These are phyloP conservation scores for Psittacula derbiana DNA, from an alignment of 2,797 vertebrate species.

Conservation along the genomic window DNA sequence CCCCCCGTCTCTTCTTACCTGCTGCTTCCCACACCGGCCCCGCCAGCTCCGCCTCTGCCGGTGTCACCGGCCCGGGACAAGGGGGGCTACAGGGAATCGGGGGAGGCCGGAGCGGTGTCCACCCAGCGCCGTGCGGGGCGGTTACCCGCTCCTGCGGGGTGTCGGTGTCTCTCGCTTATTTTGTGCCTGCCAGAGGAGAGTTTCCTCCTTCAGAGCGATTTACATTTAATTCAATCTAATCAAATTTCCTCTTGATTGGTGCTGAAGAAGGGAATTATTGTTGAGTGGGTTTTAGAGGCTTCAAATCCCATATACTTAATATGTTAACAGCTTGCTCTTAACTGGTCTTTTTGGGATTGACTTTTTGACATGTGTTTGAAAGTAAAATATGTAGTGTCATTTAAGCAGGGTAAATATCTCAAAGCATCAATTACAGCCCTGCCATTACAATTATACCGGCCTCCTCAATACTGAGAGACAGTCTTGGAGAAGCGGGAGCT, in stretches of 20 bases:
- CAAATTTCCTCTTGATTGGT: conserved; percentile 68
- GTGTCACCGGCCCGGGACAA: not conserved
- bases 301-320: conserved; percentile 55
- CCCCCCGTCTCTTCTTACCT: conserved; percentile 53
- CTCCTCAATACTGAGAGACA: not conserved
- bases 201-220: conserved; percentile 47
- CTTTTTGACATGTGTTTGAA: conserved; percentile 64
- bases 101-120: not conserved
- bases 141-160: not conserved
- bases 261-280: conserved; percentile 63
- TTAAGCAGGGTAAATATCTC: conserved; percentile 62
- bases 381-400: conserved; percentile 64
- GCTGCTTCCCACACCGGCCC: not conserved
- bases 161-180: not conserved
- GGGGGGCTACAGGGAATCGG: not conserved
- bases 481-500: not conserved
- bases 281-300: conserved; percentile 50
- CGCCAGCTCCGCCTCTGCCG: not conserved
- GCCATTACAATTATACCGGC: not conserved
- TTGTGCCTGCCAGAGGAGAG: not conserved
- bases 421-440: conserved; percentile 59
- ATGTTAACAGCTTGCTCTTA: conserved; percentile 60
- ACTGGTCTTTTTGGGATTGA: conserved; percentile 59
- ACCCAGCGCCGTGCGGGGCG: not conserved
- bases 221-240: conserved; percentile 63